Evolutionary conservation across 2,797 vertebrate genomes (phyloP), one percentile per base, ranked within the genome.

Genomic region (Rhabdomys pumilio): DNA sequence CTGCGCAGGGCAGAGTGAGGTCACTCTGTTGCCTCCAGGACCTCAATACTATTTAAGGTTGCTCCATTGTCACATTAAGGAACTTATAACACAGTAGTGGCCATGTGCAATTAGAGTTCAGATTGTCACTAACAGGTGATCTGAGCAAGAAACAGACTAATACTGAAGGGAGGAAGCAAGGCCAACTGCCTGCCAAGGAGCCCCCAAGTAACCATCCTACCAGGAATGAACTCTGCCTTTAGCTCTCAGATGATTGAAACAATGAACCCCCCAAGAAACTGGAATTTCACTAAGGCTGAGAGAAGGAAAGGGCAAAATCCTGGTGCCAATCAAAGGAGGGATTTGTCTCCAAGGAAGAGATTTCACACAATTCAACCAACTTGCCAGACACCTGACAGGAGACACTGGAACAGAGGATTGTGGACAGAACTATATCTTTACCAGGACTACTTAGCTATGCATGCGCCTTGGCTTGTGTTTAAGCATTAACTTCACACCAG

Each of bases 11-110:
- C 41, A 86, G 96, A 98, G 96, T 75, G 86, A 93, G 84, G 84
- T 90, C 55, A 2, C 34, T 92, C 95, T 79, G 96, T 94, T 97
- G 94, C 91, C 92, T 93, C 47, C 85, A 97, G 97, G 75, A 98
- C 84, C 89, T 22, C 97, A 90, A 31, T 92, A 88, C 95, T 41
- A 44, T 96, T 98, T 93, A 31, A 95, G 96, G 95, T 89, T 97
- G 93, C 93, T 96, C 94, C 41, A 72, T 44, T 98, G 84, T 75
- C 85, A 34, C 92, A 47, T 98, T 96, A 93, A 96, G 86, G 82
- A 96, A 17, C 34, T 91, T 84, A 85, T 72, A 84, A 94, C 93
- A 0, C 34, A 14, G 85, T 57, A 73, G 92, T 44, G 93, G 67
- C 77, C 87, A 83, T 75, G 85, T 88, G 38, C 0, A 12, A n/a